Base-by-base conservation (phyloP, 1,140 invertebrate genomes). In the Lithobius niger region DNA sequence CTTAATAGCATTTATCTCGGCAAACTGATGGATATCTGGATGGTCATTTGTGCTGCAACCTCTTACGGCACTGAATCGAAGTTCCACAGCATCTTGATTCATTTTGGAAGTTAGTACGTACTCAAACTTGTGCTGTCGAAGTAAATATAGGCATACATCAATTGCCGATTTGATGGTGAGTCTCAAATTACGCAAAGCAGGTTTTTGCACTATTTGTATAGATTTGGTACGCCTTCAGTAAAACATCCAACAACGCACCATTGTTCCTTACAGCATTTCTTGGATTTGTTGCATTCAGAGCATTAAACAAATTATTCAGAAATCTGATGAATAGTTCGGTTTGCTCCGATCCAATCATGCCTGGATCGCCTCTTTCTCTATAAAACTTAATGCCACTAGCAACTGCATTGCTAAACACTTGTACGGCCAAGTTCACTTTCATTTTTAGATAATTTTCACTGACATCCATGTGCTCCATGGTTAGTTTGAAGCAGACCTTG, bases 61-160 rank as follows among this genome's bases (percentile, higher is more conserved):
- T 10, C 45, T 10, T 18, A 48, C 22, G 19, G 6, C 19, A 19
- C 45, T 48, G 22, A 48, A 48, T 19, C 45, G 45, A 6, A 18
- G 18, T 19, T 48, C 45, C 6, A 24, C 45, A 48, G 45, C 45
- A 48, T 48, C 45, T 48, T 48, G 45, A 19, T 48, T 48, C 13
- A 48, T 10, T 24, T 48, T 48, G 45, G 45, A 18, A 6, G 45
- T 48, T 13, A 48, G 36, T 13, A 48, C 45, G 19, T 19, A 48
- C 19, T 19, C 18, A 19, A 48, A 48, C n/a, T 36, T 10, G 10
- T 36, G 31, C n/a, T 36, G 10, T 36, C n/a, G 31, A 36, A 36
- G 31, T n/a, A 48, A 48, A 48, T 19, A 48, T 18, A 48, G 19
- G 22, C 45, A 48, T 10, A 48, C 22, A 48, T 48, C 45, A 19